Percentiles rank a stretch among this genome's conserved stretches.
phyloP scores from a whole-genome alignment of 2,797 vertebrate species.

The Helarctos malayanus region DNA sequence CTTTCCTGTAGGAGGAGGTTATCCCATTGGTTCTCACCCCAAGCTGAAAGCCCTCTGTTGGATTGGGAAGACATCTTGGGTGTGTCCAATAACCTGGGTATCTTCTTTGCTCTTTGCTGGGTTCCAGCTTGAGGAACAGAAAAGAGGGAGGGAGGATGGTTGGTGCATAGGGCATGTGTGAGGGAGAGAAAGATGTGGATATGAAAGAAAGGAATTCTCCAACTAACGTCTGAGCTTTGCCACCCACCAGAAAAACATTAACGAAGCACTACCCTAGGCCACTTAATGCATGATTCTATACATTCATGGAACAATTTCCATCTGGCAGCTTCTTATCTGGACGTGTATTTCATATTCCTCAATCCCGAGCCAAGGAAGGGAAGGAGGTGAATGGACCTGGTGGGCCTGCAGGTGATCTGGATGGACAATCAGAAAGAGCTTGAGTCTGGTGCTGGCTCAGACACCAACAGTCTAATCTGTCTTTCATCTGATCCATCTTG shows the following conservation, averaged over 20 bases:
- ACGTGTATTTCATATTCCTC: background rate
- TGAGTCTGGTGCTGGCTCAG: background rate
- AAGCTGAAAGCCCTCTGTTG: background rate
- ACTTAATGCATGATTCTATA: background rate
- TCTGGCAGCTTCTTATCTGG: background rate
- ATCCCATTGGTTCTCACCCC: background rate
- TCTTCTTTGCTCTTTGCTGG: background rate
- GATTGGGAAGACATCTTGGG: background rate
- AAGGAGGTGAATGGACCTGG: background rate
- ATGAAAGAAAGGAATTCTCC: background rate
- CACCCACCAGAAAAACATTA: background rate
- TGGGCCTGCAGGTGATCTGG: background rate
- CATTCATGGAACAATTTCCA: background rate
- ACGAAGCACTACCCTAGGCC: background rate
- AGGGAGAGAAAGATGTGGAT: background rate
- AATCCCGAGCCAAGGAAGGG: background rate
- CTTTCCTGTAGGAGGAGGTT: background rate
- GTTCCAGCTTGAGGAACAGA: constrained; percentile 34
- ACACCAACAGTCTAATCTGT: background rate
- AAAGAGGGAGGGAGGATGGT: background rate
- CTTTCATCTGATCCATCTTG: background rate
- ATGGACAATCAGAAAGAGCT: background rate
- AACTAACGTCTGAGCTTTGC: background rate
- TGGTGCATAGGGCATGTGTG: background rate
- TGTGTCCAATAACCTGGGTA: background rate